A percentile compares a stretch with the other conserved stretches of the same genome.
Evolutionary conservation across 2,888 invertebrate species (phyloP).

Genomic region (Crematogaster levior): DNA sequence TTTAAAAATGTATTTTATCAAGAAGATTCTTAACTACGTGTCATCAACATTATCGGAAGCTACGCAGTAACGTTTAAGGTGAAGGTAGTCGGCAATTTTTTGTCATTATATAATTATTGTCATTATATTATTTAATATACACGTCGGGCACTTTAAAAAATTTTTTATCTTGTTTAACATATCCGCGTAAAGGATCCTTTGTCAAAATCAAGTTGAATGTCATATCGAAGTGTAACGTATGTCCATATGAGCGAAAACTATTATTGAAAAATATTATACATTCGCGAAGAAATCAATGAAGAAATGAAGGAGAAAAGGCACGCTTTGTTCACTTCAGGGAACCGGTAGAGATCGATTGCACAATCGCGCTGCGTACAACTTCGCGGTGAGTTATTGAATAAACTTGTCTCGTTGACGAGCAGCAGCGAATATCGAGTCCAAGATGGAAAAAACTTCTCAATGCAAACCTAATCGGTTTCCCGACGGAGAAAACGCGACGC

Average conservation of each 20-base stretch:
- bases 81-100: no score
- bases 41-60: no score
- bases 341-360: not conserved
- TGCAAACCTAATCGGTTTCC: slow-evolving; percentile 2
- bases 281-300: not conserved
- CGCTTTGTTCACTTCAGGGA: not conserved
- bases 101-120: no score
- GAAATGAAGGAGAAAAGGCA: not conserved
- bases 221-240: not conserved
- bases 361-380: slow-evolving; percentile 6
- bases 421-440: not conserved
- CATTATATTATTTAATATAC: no score
- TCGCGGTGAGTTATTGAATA: slow-evolving; percentile 11
- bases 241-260: not conserved
- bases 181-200: not conserved
- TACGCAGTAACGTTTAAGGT: no score
- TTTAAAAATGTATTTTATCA: no score
- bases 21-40: no score
- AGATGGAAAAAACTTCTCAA: not conserved
- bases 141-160: no score
- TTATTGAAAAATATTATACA: not conserved
- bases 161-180: not conserved
- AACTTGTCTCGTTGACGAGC: not conserved
- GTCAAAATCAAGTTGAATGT: not conserved
- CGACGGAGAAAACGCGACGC: not conserved